A percentile compares a stretch with the other conserved stretches of the same genome.
Evolutionary conservation across 64 coral and sea anemone species (phyloP).

Genomic region (Exaiptasia diaphana): DNA sequence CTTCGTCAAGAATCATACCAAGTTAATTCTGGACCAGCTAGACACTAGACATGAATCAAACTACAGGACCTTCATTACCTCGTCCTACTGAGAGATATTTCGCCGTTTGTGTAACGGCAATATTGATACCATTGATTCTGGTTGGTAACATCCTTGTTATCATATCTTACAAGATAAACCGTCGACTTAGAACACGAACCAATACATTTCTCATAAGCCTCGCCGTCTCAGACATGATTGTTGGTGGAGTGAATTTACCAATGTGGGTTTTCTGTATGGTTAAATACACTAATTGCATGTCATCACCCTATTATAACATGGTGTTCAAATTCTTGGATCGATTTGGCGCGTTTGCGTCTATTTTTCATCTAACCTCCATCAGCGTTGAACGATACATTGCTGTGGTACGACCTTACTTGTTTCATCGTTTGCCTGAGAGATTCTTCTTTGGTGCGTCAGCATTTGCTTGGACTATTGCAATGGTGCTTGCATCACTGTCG

Average conservation of each 20-base stretch:
- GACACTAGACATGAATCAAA: too few species aligned
- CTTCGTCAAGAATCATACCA: too few species aligned
- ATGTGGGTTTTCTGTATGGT: slow-evolving; percentile 2
- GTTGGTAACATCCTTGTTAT: slow-evolving; percentile 37
- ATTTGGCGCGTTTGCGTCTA: slow-evolving; percentile 54
- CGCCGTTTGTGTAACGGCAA: neutral
- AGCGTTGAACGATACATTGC: slow-evolving; percentile 41
- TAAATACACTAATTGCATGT: neutral
- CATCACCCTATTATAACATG: neutral
- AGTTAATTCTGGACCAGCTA: too few species aligned
- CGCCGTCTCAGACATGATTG: slow-evolving; percentile 39
- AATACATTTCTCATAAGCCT: slow-evolving; percentile 45
- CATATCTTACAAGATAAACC: slow-evolving; percentile 31
- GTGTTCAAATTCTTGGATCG: slow-evolving; percentile 28
- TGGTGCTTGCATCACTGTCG: neutral
- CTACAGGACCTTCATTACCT: too few species aligned
- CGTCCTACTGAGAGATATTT: too few species aligned
- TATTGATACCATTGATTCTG: slow-evolving; percentile 2
- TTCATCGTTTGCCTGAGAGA: neutral
- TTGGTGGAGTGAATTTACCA: slow-evolving; percentile 33
- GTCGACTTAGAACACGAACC: slow-evolving; percentile 25
- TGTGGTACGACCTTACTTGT: slow-evolving; percentile 24
- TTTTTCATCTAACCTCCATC: slow-evolving; percentile 41
- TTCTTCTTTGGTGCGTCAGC: neutral
- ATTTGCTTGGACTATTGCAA: slow-evolving; percentile 3